These are phyloP conservation scores for Caretta caretta DNA, from an alignment of 2,113 vertebrate species.

Conservation along the genomic window DNA sequence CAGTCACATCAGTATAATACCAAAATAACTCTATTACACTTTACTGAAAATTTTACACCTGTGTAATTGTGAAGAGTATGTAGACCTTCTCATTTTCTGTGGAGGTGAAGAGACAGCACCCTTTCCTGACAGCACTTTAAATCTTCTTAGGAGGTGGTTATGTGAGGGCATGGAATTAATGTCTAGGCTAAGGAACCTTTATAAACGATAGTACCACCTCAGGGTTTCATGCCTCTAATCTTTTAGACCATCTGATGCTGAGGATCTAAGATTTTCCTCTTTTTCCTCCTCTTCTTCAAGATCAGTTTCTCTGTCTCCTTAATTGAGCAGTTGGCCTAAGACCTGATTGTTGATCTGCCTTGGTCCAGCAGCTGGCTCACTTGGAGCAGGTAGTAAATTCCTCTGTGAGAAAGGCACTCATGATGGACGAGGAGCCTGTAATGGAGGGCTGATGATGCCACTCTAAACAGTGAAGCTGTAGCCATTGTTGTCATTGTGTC, in stretches of 20 bases:
- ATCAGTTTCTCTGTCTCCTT: neutral
- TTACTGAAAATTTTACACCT: neutral
- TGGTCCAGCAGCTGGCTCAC: neutral
- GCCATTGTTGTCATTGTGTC: neutral
- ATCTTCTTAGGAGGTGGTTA: neutral
- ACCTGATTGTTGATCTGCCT: neutral
- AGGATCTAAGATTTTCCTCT: neutral
- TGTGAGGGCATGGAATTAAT: neutral
- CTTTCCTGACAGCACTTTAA: neutral
- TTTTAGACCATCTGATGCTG: neutral
- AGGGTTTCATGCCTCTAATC: neutral
- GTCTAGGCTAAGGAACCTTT: neutral
- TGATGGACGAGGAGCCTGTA: neutral
- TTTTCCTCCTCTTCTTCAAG: neutral
- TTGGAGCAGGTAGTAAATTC: neutral
- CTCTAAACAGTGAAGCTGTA: neutral
- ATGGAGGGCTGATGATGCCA: neutral
- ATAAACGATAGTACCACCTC: neutral
- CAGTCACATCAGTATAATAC: rapidly evolving
- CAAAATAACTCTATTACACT: rapidly evolving
- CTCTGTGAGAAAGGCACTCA: neutral
- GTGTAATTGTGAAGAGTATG: neutral
- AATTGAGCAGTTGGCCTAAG: neutral
- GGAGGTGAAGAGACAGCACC: neutral
- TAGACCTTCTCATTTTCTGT: neutral